Evolutionary conservation across 2,113 vertebrate species (phyloP), one percentile per base, ranked within the genome.

Genomic region (Albula goreensis): DNA sequence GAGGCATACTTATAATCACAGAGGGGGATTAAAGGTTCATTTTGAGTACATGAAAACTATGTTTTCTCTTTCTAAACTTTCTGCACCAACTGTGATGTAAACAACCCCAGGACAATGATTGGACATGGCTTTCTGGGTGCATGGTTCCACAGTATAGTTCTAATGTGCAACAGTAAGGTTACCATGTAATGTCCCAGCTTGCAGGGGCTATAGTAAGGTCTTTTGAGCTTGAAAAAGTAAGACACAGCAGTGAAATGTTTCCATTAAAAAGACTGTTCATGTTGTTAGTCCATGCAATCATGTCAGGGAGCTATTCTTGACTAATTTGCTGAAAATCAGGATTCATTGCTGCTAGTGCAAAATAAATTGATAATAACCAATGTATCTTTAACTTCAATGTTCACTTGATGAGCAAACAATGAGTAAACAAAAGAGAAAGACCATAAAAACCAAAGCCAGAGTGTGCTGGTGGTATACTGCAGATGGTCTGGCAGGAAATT

Each of bases 401-500:
- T 9, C 57, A 60, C 6, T 6, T 31, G n/a, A 74, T 74, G 31
- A 10, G 8, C 10, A 74, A 74, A 74, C 3, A 74, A 74, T 10
- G 70, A n/a, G 70, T 74, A 74, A 74, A 50, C 49, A 81, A 51
- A 25, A 22, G 19, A 51, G n/a, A 52, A 53, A 25, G 19, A 81
- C 22, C 19, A 49, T 8, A 50, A 81, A 50, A 79, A 22, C 2
- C 12, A 50, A 50, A 50, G 79, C 19, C 79, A 81, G 22, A 81
- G 79, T 12, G 50, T 4, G 17, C 48, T 81, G 81, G n/a, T 11
- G 81, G 53, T 17, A 31, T 41, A 57, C 31, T 57, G 81, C 78
- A 57, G 81, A 41, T 53, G 11, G 81, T 25, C 81, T 56, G 19
- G 50, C 50, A 81, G n/a, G 80, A n/a, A 81, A 79, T 79, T 48